These are phyloP conservation scores for Pangasius larnaudii DNA, from an alignment of 2,797 vertebrate genomes.

Conservation along the genomic window DNA sequence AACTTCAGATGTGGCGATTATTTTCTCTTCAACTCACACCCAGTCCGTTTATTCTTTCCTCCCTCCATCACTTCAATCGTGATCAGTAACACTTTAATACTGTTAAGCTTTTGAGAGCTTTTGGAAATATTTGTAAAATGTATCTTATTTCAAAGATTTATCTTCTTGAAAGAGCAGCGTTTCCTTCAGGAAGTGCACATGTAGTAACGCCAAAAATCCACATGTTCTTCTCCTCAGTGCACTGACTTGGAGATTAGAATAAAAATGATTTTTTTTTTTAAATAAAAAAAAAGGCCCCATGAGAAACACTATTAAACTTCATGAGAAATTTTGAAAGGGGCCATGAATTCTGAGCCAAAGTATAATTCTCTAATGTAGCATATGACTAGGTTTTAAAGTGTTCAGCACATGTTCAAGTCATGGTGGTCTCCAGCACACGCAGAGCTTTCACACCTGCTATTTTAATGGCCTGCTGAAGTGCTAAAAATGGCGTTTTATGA, in stretches of 20 bases:
- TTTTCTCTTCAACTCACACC: slow-evolving; percentile 4
- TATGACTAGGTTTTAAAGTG: slow-evolving; percentile 40
- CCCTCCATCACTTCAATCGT: slow-evolving; percentile 6
- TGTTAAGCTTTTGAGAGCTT: slow-evolving; percentile 22
- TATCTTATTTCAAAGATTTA: slow-evolving; percentile 23
- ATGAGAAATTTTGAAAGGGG: slow-evolving; percentile 43
- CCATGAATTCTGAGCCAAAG: slow-evolving; percentile 24
- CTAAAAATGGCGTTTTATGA: slow-evolving; percentile 63
- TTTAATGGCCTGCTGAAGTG: slow-evolving; percentile 77
- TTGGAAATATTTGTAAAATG: slow-evolving; percentile 16
- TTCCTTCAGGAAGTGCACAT: slow-evolving; percentile 20
- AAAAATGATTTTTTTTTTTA: neutral
- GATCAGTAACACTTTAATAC: slow-evolving; percentile 9
- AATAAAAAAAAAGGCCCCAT: neutral
- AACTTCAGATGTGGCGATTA: neutral
- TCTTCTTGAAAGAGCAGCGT: slow-evolving; percentile 5
- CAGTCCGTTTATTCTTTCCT: slow-evolving; percentile 6
- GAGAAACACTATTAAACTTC: slow-evolving; percentile 46
- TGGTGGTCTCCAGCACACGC: slow-evolving; percentile 74
- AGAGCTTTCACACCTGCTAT: slow-evolving; percentile 68
- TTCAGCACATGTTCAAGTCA: slow-evolving; percentile 57
- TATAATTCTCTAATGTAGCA: slow-evolving; percentile 47
- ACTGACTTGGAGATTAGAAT: slow-evolving; percentile 1
- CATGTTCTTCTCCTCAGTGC: slow-evolving; percentile 13
- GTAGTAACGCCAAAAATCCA: neutral